These are phyloP conservation scores for Diabrotica virgifera DNA, from an alignment of 1,140 invertebrate species.

Conservation along the genomic window DNA sequence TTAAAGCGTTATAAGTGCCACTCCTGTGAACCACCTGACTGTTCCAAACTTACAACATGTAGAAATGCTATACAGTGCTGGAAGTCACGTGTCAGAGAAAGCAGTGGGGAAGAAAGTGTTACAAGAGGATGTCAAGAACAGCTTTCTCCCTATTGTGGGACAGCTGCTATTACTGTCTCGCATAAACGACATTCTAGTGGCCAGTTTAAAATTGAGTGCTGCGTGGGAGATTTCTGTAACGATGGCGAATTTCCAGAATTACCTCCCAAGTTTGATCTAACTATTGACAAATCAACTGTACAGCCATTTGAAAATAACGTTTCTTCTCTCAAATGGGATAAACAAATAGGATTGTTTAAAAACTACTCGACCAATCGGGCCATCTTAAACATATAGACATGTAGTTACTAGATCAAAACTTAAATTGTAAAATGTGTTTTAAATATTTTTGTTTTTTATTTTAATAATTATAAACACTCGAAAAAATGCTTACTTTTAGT, in stretches of 20 bases:
- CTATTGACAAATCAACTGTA: too few relatives aligned
- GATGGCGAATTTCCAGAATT: constrained; percentile 71
- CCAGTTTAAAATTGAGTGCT: constrained; percentile 72
- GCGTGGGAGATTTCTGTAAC: constrained; percentile 76
- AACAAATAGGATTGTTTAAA: too few relatives aligned
- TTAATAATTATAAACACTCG: too few relatives aligned
- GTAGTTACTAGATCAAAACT: too few relatives aligned
- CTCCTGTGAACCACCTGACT: constrained; percentile 58
- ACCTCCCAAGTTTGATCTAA: constrained; percentile 43
- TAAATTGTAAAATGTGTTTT: too few relatives aligned
- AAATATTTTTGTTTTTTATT: too few relatives aligned
- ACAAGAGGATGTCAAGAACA: constrained; percentile 73
- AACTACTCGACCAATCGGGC: too few relatives aligned
- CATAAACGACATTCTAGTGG: constrained; percentile 59
- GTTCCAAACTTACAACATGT: constrained; percentile 50
- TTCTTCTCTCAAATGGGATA: too few relatives aligned
- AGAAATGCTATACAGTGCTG: constrained; percentile 66
- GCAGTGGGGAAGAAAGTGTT: constrained; percentile 62
- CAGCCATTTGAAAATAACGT: too few relatives aligned
- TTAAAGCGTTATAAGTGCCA: constrained; percentile 56
- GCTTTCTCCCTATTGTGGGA: constrained; percentile 64
- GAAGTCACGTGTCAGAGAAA: constrained; percentile 70
- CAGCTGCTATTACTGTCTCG: constrained; percentile 46
- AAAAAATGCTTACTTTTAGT: too few relatives aligned
- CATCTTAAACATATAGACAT: too few relatives aligned